A percentile compares a stretch with the other conserved stretches of the same genome.
These are phyloP conservation scores for Brachyalestes nurse DNA, from an alignment of 2,797 vertebrate species.

Conservation along the genomic window DNA sequence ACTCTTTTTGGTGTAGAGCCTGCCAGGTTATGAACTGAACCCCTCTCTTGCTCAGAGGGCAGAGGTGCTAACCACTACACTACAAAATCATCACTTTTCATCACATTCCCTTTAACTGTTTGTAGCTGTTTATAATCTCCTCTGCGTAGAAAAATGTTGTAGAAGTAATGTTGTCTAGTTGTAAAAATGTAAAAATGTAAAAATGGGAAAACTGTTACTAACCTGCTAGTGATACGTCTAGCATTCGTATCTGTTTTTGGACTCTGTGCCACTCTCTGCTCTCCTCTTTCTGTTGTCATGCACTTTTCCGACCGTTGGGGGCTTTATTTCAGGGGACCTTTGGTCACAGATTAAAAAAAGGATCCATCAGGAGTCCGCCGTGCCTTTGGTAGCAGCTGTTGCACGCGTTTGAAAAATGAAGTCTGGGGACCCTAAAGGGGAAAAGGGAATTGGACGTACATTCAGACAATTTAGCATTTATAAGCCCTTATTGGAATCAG, in stretches of 20 bases:
- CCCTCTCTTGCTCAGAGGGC: too few relatives aligned
- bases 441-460: slow-evolving; percentile 82
- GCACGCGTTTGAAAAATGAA: slow-evolving; percentile 64
- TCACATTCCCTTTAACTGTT: neutral
- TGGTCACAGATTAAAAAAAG: slow-evolving; percentile 71
- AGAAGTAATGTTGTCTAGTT: too few relatives aligned
- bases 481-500: slow-evolving; percentile 83
- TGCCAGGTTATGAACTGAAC: too few relatives aligned
- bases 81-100: neutral
- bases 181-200: too few relatives aligned
- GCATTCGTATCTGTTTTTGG: slow-evolving; percentile 53
- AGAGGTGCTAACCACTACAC: too few relatives aligned
- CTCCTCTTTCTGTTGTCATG: slow-evolving; percentile 69
- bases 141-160: too few relatives aligned
- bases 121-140: neutral
- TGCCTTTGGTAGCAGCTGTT: slow-evolving; percentile 83
- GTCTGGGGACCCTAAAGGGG: slow-evolving; percentile 80
- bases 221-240: neutral
- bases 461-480: slow-evolving; percentile 85
- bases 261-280: slow-evolving; percentile 62
- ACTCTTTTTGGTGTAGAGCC: too few relatives aligned
- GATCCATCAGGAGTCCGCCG: slow-evolving; percentile 64
- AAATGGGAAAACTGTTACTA: neutral
- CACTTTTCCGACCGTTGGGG: slow-evolving; percentile 77
- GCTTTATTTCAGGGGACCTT: slow-evolving; percentile 77